Conservation (phyloP, 1,140 invertebrate genomes). For the Trichogramma pretiosum region DNA sequence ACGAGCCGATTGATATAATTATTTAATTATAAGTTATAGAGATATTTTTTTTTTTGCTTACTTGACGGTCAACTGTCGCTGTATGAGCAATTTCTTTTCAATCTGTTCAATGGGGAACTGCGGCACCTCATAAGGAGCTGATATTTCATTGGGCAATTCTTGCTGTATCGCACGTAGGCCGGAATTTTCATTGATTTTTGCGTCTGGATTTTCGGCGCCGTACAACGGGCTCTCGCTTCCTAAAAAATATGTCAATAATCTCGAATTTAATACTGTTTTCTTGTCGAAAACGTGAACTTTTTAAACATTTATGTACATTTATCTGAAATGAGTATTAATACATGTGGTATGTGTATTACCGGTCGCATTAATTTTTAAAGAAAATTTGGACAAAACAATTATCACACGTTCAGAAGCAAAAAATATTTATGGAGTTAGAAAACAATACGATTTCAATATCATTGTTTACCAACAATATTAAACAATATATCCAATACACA, state of each 20-base stretch:
- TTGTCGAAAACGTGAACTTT: neutral
- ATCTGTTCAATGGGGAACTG: slow-evolving; percentile 96
- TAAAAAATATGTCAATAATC: slow-evolving; percentile 20
- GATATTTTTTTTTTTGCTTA: slow-evolving; percentile 48
- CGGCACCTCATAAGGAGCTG: slow-evolving; percentile 88
- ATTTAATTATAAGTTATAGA: too few species aligned
- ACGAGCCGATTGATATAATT: too few species aligned
- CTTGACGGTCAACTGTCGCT: slow-evolving; percentile 83
- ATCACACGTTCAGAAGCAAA: neutral
- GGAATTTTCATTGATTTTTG: slow-evolving; percentile 10
- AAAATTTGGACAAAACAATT: neutral
- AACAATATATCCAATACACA: neutral
- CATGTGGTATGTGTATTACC: too few species aligned
- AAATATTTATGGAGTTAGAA: neutral
- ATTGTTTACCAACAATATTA: neutral
- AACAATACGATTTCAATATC: too few species aligned
- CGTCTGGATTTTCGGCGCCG: slow-evolving; percentile 25
- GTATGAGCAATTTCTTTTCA: slow-evolving; percentile 84
- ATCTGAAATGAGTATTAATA: too few species aligned
- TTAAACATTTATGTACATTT: neutral
- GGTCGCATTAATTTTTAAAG: too few species aligned
- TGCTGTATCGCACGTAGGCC: slow-evolving; percentile 34
- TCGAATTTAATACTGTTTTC: neutral
- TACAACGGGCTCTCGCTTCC: slow-evolving; percentile 44
- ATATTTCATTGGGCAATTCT: slow-evolving; percentile 77